These are phyloP conservation scores for Deroptyus accipitrinus DNA, from an alignment of 2,113 vertebrate genomes.

Conservation along the genomic window DNA sequence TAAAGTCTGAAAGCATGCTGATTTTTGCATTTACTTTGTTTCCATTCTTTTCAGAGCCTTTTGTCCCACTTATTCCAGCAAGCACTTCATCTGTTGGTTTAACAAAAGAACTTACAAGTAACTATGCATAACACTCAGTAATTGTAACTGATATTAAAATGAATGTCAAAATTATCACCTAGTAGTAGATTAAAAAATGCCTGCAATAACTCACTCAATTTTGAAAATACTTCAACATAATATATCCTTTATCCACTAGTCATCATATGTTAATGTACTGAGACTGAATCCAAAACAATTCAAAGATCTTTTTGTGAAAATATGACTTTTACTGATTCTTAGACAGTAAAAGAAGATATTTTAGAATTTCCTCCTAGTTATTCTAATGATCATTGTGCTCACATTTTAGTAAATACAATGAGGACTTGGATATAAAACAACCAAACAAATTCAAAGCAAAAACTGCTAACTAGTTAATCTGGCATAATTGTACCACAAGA, in stretches of 20 bases:
- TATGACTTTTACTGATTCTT: not conserved
- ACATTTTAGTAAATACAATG: not conserved
- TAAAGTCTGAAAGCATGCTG: not conserved
- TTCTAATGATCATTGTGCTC: not conserved
- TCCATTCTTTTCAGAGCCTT: not conserved
- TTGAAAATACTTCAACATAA: not conserved
- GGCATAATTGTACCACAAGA: not conserved
- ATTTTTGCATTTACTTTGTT: not conserved
- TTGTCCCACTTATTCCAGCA: not conserved
- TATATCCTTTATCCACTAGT: not conserved
- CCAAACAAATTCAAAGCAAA: not conserved
- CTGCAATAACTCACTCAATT: not conserved
- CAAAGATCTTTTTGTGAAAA: not conserved
- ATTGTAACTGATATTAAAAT: not conserved
- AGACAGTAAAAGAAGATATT: not conserved
- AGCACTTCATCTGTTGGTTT: constrained; percentile 36
- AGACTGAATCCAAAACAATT: not conserved
- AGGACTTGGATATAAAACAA: not conserved
- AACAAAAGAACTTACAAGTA: not conserved
- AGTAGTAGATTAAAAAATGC: not conserved
- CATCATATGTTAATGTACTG: not conserved
- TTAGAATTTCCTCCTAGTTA: not conserved
- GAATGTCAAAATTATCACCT: not conserved
- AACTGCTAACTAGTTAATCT: not conserved
- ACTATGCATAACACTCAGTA: not conserved